Evolutionary conservation across 1,140 invertebrate genomes (phyloP), one percentile per base, ranked within the genome.

Genomic region (Procambarus virginalis): DNA sequence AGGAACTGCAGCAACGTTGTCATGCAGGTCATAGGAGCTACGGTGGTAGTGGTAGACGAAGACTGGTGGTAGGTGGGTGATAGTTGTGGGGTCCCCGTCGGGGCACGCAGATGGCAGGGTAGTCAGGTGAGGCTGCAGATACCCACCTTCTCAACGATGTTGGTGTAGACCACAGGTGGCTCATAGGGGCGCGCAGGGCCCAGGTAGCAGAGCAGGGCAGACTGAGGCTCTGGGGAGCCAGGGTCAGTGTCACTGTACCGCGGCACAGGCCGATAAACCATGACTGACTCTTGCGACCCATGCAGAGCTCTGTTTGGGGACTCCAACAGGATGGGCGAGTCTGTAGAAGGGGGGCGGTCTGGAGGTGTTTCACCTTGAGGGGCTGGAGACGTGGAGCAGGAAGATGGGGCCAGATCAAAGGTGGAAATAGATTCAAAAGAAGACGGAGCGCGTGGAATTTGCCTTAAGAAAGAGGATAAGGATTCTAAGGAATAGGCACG

Each of bases 311-410:
- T 34, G 22, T 73, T 73, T 48, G 68, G 79, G 64, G 86, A 77
- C n/a, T 77, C 73, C 51, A 90, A 77, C 77, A 92, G 55, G 58
- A 89, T 80, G 22, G 87, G 80, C 22, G 91, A 92, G 46, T 92
- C 91, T 45, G 89, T 91, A n/a, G 91, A 92, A n/a, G 91, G 82
- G 78, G 91, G 91, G 9, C 91, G 89, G 86, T 90, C 89, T 2
- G 81, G 79, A 45, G 34, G 58, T 8, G 48, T n/a, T n/a, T 84
- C 81, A 17, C 46, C 60, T 17, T 75, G 34, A 22, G 85, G 75
- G 45, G 45, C 9, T 20, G 89, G 86, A 46, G 91, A 84, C 34
- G 73, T 68, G 20, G 89, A 92, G 22, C 14, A 84, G 49, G 91
- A 90, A 12, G 70, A 73, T 45, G 89, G 77, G 46, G 80, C 84